These are phyloP conservation scores for Diachasmimorpha longicaudata DNA, from an alignment of 1,140 invertebrate genomes.

Conservation along the genomic window DNA sequence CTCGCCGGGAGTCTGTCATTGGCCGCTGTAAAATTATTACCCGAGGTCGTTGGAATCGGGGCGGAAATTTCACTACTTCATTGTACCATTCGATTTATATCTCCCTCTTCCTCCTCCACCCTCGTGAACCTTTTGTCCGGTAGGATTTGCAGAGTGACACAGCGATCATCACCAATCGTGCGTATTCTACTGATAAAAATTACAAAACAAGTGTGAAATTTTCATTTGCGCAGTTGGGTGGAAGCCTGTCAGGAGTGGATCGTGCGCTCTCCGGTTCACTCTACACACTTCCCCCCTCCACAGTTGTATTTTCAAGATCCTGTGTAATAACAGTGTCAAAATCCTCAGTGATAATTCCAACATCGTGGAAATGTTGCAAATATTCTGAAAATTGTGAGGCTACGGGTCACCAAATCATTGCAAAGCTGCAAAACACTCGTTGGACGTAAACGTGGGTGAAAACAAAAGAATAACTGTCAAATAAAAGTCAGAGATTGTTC, in stretches of 20 bases:
- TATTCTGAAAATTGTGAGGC: not conserved
- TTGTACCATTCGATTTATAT: too few relatives aligned
- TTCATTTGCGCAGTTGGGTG: constrained; percentile 2
- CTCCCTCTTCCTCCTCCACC: too few relatives aligned
- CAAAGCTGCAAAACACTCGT: too few relatives aligned
- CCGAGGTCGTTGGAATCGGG: not conserved
- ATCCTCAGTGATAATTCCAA: not conserved
- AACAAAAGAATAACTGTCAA: not conserved
- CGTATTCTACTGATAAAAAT: not conserved
- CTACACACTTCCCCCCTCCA: not conserved
- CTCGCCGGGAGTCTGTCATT: not conserved
- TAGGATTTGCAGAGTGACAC: too few relatives aligned
- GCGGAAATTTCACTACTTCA: not conserved
- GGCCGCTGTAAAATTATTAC: not conserved
- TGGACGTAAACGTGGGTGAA: too few relatives aligned
- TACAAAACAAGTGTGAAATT: not conserved
- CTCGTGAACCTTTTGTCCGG: too few relatives aligned
- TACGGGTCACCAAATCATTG: not conserved
- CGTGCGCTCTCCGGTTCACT: not conserved
- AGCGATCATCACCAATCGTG: not conserved
- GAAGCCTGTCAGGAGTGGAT: not conserved
- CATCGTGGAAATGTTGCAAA: not conserved
- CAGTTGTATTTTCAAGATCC: not conserved
- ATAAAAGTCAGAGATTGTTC: not conserved
- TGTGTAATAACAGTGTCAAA: too few relatives aligned